Evolutionary conservation across 37 sponge, comb jelly and placozoan species (phyloP).

Genomic region (Cliona cf. orientalis): DNA sequence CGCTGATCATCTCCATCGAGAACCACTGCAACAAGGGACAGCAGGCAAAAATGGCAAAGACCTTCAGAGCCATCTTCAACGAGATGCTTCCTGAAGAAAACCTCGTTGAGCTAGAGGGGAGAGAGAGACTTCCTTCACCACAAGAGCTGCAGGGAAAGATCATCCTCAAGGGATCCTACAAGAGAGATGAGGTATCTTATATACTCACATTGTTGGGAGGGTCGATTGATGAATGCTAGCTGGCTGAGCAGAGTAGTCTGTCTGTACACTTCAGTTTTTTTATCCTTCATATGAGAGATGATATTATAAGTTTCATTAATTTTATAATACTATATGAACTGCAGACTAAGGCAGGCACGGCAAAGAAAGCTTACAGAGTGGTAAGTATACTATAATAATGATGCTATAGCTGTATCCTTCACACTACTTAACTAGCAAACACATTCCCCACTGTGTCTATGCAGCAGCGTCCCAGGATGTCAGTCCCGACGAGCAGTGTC

Average conservation of each 20-base stretch:
- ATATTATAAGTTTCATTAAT: not conserved
- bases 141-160: constrained; percentile 74
- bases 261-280: too few species aligned
- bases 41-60: constrained; percentile 68
- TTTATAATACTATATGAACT: not conserved
- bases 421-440: too few species aligned
- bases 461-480: too few species aligned
- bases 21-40: constrained; percentile 73
- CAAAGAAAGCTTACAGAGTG: not conserved
- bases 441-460: too few species aligned
- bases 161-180: constrained; percentile 70
- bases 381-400: not conserved
- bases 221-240: too few species aligned
- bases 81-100: constrained; percentile 49
- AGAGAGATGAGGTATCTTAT: constrained; percentile 1
- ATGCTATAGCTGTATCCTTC: too few species aligned
- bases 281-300: not conserved
- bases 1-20: constrained; percentile 84
- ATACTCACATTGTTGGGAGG: too few species aligned
- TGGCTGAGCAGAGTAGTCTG: too few species aligned
- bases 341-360: not conserved
- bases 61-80: constrained; percentile 42
- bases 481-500: too few species aligned
- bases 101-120: constrained; percentile 50
- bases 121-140: constrained; percentile 72